Evolutionary conservation across 2,113 vertebrate genomes (phyloP).

Genomic region (Lonchura striata): DNA sequence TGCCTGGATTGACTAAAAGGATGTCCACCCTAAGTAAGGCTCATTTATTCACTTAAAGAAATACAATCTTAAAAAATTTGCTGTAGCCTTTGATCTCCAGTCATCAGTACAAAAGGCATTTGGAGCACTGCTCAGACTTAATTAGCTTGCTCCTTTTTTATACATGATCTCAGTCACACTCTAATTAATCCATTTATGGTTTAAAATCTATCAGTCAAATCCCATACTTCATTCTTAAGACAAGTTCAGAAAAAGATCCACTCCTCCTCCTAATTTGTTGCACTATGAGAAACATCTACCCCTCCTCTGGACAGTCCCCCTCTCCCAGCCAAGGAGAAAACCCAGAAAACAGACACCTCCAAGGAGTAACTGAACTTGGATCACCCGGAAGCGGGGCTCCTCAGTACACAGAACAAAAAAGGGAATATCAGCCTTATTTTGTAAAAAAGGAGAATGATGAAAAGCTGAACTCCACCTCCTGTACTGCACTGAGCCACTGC

Average conservation of each 20-base stretch:
- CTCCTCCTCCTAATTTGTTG: constrained; percentile 59
- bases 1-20: not conserved
- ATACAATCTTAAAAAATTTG: constrained; percentile 23
- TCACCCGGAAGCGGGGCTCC: not conserved
- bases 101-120: constrained; percentile 42
- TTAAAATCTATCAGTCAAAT: constrained; percentile 65
- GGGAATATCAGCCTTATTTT: not conserved
- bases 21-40: not conserved
- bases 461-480: constrained; percentile 20
- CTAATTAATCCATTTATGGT: constrained; percentile 63
- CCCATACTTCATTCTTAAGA: constrained; percentile 39
- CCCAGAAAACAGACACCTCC: not conserved
- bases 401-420: not conserved
- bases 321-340: not conserved
- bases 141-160: constrained; percentile 49
- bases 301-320: not conserved
- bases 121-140: constrained; percentile 24
- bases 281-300: not conserved
- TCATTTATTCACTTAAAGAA: constrained; percentile 44
- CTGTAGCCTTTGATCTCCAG: constrained; percentile 58
- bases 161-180: constrained; percentile 53
- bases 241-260: constrained; percentile 31
- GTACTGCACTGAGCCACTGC: not conserved
- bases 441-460: not conserved
- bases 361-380: not conserved